Evolutionary conservation across 2,888 invertebrate genomes (phyloP).

Genomic region (Galerucella pusilla): DNA sequence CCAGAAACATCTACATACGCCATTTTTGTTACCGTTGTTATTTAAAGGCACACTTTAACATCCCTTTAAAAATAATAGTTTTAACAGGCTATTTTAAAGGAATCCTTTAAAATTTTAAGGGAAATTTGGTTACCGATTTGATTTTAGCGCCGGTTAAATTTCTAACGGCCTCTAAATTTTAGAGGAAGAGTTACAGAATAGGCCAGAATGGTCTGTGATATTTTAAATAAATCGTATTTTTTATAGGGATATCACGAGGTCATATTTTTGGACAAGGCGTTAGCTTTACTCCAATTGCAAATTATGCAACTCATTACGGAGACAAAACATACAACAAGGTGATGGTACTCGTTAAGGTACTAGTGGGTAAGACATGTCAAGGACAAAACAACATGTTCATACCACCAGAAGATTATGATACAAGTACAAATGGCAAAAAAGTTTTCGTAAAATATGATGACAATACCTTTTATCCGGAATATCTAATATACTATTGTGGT

Average conservation of each 20-base stretch:
- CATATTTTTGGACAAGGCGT: slow-evolving; percentile 56
- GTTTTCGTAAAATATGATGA: slow-evolving; percentile 57
- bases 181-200: too few relatives aligned
- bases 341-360: slow-evolving; percentile 54
- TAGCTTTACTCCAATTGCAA: slow-evolving; percentile 52
- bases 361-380: slow-evolving; percentile 43
- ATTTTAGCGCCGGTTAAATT: too few relatives aligned
- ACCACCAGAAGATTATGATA: slow-evolving; percentile 53
- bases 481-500: slow-evolving; percentile 48
- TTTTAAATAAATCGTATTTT: too few relatives aligned
- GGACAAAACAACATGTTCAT: slow-evolving; percentile 48
- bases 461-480: slow-evolving; percentile 56
- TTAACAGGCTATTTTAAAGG: too few relatives aligned
- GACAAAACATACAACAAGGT: slow-evolving; percentile 45
- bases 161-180: too few relatives aligned
- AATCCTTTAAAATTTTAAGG: too few relatives aligned
- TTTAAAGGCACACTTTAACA: too few relatives aligned
- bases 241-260: slow-evolving; percentile 26
- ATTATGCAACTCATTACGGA: slow-evolving; percentile 53
- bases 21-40: too few relatives aligned
- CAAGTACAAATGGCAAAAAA: slow-evolving; percentile 49
- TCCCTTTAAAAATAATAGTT: too few relatives aligned
- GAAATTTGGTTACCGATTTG: too few relatives aligned
- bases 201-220: too few relatives aligned
- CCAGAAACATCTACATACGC: too few relatives aligned